These are phyloP conservation scores for Sepioteuthis lessoniana DNA, from an alignment of 2,888 invertebrate genomes.

Conservation along the genomic window DNA sequence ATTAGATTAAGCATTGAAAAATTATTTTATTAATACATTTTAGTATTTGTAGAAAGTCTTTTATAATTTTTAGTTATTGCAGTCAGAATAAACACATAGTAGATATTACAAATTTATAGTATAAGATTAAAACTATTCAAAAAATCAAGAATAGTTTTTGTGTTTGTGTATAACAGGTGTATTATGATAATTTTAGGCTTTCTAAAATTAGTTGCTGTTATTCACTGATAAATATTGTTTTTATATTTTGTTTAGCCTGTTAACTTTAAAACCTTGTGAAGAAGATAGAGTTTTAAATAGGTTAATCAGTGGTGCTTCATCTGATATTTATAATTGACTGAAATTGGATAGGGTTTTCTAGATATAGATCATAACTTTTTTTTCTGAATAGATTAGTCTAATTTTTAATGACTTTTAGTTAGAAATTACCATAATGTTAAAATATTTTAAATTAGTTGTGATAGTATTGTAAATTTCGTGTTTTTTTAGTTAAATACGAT, in stretches of 20 bases:
- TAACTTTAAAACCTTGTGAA: neutral
- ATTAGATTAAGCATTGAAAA: too few relatives aligned
- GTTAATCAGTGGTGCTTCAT: neutral
- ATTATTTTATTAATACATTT: too few relatives aligned
- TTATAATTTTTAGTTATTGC: neutral
- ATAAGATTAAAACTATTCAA: too few relatives aligned
- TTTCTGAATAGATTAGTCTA: neutral
- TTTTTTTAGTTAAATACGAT: slow-evolving; percentile 33
- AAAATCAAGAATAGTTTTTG: neutral
- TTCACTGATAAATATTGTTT: too few relatives aligned
- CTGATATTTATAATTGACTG: neutral
- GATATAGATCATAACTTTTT: neutral
- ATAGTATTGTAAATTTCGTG: slow-evolving; percentile 33
- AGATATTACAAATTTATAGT: too few relatives aligned
- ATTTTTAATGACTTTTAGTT: neutral
- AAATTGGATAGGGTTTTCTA: neutral
- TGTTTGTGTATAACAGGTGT: neutral
- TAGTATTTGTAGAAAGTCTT: neutral
- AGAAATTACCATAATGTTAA: neutral
- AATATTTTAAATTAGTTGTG: neutral
- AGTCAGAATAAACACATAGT: neutral
- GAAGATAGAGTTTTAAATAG: neutral
- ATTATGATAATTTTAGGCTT: neutral
- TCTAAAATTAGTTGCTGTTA: neutral
- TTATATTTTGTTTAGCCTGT: neutral